These are phyloP conservation scores for Ammospiza maritima DNA, from an alignment of 2,797 vertebrate genomes.

Conservation along the genomic window DNA sequence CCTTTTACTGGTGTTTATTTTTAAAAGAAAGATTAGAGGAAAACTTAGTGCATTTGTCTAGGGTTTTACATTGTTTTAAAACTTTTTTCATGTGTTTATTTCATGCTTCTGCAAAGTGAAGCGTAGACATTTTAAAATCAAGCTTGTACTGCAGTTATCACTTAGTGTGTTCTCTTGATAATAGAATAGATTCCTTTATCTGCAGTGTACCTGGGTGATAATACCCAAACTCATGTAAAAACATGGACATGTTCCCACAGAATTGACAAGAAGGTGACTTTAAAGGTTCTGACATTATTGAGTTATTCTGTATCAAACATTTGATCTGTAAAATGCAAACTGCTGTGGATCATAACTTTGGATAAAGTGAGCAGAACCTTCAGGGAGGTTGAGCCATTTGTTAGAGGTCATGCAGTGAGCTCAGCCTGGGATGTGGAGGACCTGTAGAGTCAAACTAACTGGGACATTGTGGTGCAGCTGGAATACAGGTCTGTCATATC, in stretches of 20 bases:
- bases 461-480: neutral
- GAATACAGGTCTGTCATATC: neutral
- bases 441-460: neutral
- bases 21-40: neutral
- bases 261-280: neutral
- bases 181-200: neutral
- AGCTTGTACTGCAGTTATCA: neutral
- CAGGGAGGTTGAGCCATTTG: neutral
- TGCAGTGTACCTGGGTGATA: neutral
- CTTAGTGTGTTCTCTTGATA: neutral
- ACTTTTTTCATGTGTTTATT: neutral
- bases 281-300: neutral
- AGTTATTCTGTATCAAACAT: neutral
- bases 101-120: neutral
- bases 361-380: neutral
- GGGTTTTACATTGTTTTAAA: fast-evolving
- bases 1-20: neutral
- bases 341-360: neutral
- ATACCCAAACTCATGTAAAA: neutral
- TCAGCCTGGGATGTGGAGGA: neutral
- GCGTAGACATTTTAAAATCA: neutral
- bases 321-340: neutral
- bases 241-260: fast-evolving
- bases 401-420: neutral
- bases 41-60: neutral